Evolutionary conservation across 2,888 invertebrate species (phyloP).

Genomic region (Magallana nippona): DNA sequence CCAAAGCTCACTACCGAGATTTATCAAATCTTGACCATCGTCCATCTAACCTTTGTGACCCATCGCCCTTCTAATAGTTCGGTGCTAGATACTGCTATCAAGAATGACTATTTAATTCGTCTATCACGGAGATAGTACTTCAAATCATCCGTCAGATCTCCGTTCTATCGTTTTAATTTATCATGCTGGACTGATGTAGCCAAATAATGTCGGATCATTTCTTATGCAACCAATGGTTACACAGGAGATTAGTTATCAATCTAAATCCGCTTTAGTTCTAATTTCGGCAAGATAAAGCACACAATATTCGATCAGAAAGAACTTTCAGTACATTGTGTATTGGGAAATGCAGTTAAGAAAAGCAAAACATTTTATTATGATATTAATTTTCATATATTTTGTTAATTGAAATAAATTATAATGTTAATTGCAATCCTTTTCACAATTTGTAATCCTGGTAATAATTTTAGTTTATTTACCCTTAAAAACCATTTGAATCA

Average conservation of each 20-base stretch:
- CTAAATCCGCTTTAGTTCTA: conserved; percentile 40
- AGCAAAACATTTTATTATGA: no score
- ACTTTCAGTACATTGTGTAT: background rate
- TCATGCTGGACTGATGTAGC: conserved; percentile 36
- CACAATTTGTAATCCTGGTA: no score
- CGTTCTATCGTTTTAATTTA: conserved; percentile 13
- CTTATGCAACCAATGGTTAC: conserved; percentile 26
- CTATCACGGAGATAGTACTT: conserved; percentile 28
- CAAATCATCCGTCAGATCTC: conserved; percentile 36
- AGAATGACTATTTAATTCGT: conserved; percentile 37
- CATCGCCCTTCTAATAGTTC: conserved; percentile 17
- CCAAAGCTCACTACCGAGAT: background rate
- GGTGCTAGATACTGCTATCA: conserved; percentile 19
- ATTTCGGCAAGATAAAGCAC: conserved; percentile 40
- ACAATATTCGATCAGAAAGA: background rate
- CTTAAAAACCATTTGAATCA: no score
- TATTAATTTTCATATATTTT: no score
- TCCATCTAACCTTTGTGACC: conserved; percentile 33
- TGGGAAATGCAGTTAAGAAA: no score
- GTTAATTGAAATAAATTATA: no score
- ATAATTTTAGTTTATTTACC: no score
- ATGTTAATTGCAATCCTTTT: no score
- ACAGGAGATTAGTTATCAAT: conserved; percentile 24
- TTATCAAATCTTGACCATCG: conserved; percentile 26
- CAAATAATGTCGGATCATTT: conserved; percentile 33